These are phyloP conservation scores for Epinephelus awoara DNA, from an alignment of 2,797 vertebrate species.

Conservation along the genomic window DNA sequence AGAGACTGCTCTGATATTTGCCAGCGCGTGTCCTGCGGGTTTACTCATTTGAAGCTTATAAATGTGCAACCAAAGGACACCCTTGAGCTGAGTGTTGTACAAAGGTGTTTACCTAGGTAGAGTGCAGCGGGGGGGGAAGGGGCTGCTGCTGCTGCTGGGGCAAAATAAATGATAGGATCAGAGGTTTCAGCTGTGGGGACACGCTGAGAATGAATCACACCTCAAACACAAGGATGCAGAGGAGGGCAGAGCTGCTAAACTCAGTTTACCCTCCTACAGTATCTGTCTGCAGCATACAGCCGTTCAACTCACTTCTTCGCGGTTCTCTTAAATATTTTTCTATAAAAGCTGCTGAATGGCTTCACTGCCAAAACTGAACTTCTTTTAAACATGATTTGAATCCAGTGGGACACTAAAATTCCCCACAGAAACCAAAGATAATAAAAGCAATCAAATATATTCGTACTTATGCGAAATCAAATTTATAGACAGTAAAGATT, in stretches of 20 bases:
- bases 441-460: neutral
- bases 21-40: constrained; percentile 30
- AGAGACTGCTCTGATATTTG: constrained; percentile 55
- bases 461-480: neutral
- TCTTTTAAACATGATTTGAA: neutral
- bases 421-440: neutral
- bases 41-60: constrained; percentile 66
- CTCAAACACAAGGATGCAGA: constrained; percentile 21
- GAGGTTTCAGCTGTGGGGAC: constrained; percentile 43
- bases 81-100: constrained; percentile 62
- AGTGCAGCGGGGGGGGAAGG: constrained; percentile 13
- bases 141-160: constrained; percentile 19
- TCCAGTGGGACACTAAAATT: neutral
- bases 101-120: constrained; percentile 60
- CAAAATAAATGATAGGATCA: constrained; percentile 62
- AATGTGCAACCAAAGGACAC: constrained; percentile 63
- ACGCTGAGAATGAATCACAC: constrained; percentile 38
- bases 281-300: neutral
- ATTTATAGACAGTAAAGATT: neutral
- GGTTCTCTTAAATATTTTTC: neutral
- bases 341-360: neutral
- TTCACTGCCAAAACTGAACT: neutral
- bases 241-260: constrained; percentile 28
- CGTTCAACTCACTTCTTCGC: neutral
- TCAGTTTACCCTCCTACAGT: constrained; percentile 3